Percentiles rank a stretch among this genome's conserved stretches.
These are phyloP conservation scores for Chelon auratus DNA, from an alignment of 2,797 vertebrate genomes.

Conservation along the genomic window DNA sequence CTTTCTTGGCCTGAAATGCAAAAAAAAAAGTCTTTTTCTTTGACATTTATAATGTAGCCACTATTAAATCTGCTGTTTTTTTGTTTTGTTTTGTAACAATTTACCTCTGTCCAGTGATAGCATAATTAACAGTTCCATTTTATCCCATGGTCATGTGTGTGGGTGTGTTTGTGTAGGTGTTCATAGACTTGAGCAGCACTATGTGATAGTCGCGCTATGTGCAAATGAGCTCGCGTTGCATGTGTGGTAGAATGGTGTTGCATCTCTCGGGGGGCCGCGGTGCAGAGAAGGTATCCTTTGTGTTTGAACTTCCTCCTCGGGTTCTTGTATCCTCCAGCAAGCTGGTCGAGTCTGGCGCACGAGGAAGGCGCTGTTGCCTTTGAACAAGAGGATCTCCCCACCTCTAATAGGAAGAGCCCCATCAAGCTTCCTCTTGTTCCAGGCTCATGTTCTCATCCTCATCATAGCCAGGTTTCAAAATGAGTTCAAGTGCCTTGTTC, in stretches of 20 bases:
- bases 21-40: not conserved
- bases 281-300: constrained; percentile 33
- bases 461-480: constrained; percentile 62
- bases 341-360: constrained; percentile 30
- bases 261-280: constrained; percentile 44
- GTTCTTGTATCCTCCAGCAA: constrained; percentile 41
- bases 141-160: constrained; percentile 55
- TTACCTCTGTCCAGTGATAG: constrained; percentile 42
- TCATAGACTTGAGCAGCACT: constrained; percentile 43
- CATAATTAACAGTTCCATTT: constrained; percentile 59
- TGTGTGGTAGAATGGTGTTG: constrained; percentile 39
- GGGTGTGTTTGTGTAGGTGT: constrained; percentile 56
- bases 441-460: constrained; percentile 52
- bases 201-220: constrained; percentile 55
- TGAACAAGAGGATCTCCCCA: constrained; percentile 44
- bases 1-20: not conserved
- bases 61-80: not conserved
- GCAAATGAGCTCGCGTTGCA: constrained; percentile 56
- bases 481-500: constrained; percentile 65
- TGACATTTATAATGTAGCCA: not conserved
- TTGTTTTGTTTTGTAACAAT: constrained; percentile 28
- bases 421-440: constrained; percentile 44
- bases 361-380: constrained; percentile 39
- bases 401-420: constrained; percentile 26
- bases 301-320: constrained; percentile 37